These are phyloP conservation scores for Myrmecophaga tridactyla DNA, from an alignment of 2,113 vertebrate genomes.

Conservation along the genomic window DNA sequence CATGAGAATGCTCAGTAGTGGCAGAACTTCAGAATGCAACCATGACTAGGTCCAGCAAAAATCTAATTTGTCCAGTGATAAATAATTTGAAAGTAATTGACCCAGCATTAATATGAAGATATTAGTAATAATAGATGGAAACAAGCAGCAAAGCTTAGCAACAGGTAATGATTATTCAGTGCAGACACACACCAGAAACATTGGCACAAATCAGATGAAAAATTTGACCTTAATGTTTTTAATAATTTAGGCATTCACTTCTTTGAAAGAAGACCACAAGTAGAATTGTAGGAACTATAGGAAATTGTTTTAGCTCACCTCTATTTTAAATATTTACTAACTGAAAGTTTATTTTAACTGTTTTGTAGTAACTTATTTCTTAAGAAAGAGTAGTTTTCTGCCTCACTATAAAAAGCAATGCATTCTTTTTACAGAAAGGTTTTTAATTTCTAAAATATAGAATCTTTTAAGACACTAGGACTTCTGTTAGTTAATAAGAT, in stretches of 20 bases:
- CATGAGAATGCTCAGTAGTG: not conserved
- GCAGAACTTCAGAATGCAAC: not conserved
- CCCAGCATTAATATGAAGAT: not conserved
- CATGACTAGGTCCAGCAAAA: slow-evolving; percentile 19
- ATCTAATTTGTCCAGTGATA: not conserved
- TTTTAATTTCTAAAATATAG: slow-evolving; percentile 7
- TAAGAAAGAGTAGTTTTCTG: not conserved
- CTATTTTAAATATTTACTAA: not conserved
- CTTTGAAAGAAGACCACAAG: not conserved
- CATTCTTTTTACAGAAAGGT: not conserved
- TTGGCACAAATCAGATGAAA: not conserved
- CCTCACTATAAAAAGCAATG: not conserved
- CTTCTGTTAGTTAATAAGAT: not conserved
- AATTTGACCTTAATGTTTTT: not conserved
- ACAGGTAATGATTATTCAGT: not conserved
- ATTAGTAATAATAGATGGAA: not conserved
- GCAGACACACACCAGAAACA: not conserved
- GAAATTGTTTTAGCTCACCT: not conserved
- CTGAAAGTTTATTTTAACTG: not conserved
- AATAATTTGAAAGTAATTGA: not conserved
- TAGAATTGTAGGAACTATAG: not conserved
- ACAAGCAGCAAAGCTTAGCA: not conserved
- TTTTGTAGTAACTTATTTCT: not conserved
- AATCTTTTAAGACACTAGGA: not conserved
- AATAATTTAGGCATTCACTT: not conserved